A percentile compares a stretch with the other conserved stretches of the same genome.
Conservation (phyloP, 1,140 invertebrate genomes). For the Sogatella furcifera region DNA sequence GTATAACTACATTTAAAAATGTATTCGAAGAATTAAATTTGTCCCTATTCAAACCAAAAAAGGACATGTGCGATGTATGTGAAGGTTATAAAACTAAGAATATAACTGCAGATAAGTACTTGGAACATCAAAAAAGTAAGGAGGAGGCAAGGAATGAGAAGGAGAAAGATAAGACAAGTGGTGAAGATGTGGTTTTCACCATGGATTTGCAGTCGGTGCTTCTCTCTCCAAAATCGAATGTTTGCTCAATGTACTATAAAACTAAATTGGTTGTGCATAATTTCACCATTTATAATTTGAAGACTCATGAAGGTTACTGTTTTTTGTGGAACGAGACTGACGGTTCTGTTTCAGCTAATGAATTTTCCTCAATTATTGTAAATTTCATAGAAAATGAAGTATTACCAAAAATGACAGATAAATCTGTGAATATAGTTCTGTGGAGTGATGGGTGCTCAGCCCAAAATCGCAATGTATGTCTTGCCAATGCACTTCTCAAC, state of each 20-base stretch:
- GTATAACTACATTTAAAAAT: conserved; percentile 11
- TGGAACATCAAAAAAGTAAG: conserved; percentile 24
- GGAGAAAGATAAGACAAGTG: conserved; percentile 18
- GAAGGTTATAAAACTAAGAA: conserved; percentile 25
- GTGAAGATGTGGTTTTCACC: conserved; percentile 16
- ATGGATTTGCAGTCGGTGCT: conserved; percentile 24
- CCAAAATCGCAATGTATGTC: conserved; percentile 28
- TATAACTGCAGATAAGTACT: conserved; percentile 25
- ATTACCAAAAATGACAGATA: not conserved
- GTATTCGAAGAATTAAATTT: conserved; percentile 26
- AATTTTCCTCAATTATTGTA: conserved; percentile 20
- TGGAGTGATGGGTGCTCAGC: conserved; percentile 28
- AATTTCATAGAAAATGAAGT: conserved; percentile 7
- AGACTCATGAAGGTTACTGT: conserved; percentile 14
- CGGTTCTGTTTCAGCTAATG: conserved; percentile 20
- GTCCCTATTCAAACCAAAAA: conserved; percentile 27
- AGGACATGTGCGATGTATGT: conserved; percentile 32
- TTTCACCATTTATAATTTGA: conserved; percentile 11
- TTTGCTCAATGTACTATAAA: conserved; percentile 8
- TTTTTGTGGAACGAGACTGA: conserved; percentile 25
- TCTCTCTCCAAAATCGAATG: not conserved
- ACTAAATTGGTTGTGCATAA: conserved; percentile 9
- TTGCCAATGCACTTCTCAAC: conserved; percentile 28
- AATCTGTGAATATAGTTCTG: conserved; percentile 20
- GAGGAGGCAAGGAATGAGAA: conserved; percentile 21